phyloP scores from a whole-genome alignment of 2,113 vertebrate species.

The Leucopsar rothschildi region DNA sequence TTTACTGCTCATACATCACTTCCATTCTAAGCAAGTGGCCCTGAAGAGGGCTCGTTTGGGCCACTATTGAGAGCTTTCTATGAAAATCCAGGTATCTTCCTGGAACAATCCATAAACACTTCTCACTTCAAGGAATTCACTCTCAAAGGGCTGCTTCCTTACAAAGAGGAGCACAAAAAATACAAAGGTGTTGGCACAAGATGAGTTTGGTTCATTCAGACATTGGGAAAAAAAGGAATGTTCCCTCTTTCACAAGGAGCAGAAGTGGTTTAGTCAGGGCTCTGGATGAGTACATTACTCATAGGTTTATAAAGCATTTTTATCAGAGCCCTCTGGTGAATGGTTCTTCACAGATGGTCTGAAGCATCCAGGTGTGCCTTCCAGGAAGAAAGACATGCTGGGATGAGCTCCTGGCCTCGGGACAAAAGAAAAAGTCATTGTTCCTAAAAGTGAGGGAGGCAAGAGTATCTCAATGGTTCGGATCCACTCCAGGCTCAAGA shows the following conservation, averaged over 20 bases:
- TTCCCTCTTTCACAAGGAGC: not conserved
- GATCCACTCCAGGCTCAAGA: not conserved
- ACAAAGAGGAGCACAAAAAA: not conserved
- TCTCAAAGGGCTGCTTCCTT: not conserved
- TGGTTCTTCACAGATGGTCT: not conserved
- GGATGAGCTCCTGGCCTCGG: not conserved
- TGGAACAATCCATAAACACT: not conserved
- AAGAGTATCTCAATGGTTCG: not conserved
- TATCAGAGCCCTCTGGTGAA: not conserved
- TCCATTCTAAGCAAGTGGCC: not conserved
- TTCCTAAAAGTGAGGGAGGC: not conserved
- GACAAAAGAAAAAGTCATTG: not conserved
- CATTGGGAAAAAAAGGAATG: not conserved
- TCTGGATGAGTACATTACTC: not conserved
- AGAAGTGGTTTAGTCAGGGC: not conserved
- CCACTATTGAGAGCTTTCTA: not conserved
- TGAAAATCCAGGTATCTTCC: not conserved
- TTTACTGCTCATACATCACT: not conserved
- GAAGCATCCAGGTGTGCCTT: not conserved
- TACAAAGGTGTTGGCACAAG: not conserved
- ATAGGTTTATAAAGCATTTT: not conserved
- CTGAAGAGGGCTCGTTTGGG: not conserved
- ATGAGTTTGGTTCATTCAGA: not conserved
- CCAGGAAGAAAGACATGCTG: not conserved
- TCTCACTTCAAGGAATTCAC: not conserved